A percentile compares a stretch with the other conserved stretches of the same genome.
Conservation (phyloP, 1,140 invertebrate genomes). For the Euura lappo region DNA sequence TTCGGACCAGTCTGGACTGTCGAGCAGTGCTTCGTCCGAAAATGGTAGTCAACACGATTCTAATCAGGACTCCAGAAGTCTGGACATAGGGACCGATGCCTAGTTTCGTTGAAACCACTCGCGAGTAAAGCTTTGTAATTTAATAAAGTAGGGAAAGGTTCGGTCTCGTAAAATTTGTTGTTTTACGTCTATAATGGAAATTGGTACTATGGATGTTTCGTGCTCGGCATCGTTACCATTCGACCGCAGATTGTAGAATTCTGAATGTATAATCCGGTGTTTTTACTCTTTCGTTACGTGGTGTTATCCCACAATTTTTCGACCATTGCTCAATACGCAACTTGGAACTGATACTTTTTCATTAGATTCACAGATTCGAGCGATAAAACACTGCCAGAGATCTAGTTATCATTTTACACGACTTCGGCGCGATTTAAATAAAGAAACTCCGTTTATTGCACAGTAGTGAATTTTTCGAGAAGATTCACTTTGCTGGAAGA, state of each 20-base stretch:
- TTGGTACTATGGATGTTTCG: neutral
- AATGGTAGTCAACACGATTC: constrained; percentile 69
- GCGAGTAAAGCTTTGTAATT: constrained; percentile 43
- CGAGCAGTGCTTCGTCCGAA: constrained; percentile 67
- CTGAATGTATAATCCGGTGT: neutral
- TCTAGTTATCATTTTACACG: constrained; percentile 1
- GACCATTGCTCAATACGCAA: neutral
- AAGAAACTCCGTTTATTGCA: neutral
- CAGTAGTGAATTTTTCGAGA: no score
- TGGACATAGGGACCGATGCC: constrained; percentile 59
- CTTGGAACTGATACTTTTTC: neutral
- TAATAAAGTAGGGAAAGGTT: constrained; percentile 39
- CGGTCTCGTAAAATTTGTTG: neutral
- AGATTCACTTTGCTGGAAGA: no score
- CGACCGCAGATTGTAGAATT: neutral
- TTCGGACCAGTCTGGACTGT: constrained; percentile 61
- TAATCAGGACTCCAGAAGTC: constrained; percentile 66
- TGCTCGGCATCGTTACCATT: neutral
- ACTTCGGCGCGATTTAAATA: neutral
- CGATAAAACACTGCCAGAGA: neutral
- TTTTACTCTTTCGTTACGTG: neutral
- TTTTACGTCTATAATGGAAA: neutral
- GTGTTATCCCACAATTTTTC: neutral
- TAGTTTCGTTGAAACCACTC: constrained; percentile 38
- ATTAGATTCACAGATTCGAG: neutral